phyloP scores from a whole-genome alignment of 2,888 invertebrate genomes.

The Ophion slaviceki region DNA sequence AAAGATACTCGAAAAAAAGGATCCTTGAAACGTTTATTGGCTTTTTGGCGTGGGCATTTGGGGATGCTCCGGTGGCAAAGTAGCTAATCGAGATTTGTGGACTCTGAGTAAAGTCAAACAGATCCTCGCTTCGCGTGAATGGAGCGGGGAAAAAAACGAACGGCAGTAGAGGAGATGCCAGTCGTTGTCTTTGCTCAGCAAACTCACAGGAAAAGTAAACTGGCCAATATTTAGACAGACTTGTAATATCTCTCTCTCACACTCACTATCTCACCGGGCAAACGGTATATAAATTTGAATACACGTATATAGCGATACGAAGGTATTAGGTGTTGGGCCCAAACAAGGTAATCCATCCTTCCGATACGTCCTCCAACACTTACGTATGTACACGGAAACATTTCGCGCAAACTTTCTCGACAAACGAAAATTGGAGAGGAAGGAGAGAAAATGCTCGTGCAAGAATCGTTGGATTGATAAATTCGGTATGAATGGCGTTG shows the following conservation, averaged over 20 bases:
- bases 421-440: too few species aligned
- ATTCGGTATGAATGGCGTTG: too few species aligned
- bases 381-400: constrained; percentile 2
- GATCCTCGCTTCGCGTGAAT: constrained; percentile 34
- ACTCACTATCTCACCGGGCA: constrained; percentile 15
- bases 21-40: constrained; percentile 63
- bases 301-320: neutral
- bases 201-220: constrained; percentile 73
- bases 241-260: constrained; percentile 62
- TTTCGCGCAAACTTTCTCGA: neutral
- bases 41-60: constrained; percentile 58
- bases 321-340: constrained; percentile 50
- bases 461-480: too few species aligned
- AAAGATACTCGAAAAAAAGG: neutral
- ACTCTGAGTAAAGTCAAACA: constrained; percentile 76
- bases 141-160: constrained; percentile 15
- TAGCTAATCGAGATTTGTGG: constrained; percentile 79
- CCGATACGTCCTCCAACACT: constrained; percentile 21
- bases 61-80: constrained; percentile 69
- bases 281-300: constrained; percentile 21
- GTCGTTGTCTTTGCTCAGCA: constrained; percentile 78
- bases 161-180: constrained; percentile 30
- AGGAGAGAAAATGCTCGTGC: too few species aligned
- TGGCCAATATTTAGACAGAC: constrained; percentile 78
- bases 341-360: constrained; percentile 58